phyloP scores from a whole-genome alignment of 1,140 invertebrate species.

The Hypsibius dujardini region DNA sequence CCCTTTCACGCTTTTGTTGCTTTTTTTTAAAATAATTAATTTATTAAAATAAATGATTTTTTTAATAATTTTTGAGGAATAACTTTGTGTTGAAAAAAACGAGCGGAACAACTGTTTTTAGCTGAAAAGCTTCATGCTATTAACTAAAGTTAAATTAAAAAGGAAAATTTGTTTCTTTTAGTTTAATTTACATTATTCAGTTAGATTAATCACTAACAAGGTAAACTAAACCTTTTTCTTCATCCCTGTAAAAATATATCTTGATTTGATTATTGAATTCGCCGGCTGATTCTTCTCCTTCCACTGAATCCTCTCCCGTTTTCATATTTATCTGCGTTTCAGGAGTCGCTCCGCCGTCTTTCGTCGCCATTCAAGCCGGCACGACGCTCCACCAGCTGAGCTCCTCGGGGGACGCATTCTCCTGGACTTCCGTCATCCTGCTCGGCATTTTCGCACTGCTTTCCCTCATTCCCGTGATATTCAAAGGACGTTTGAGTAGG shows the following conservation, averaged over 20 bases:
- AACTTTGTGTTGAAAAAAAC: too few relatives aligned
- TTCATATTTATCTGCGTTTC: constrained; percentile 36
- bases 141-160: too few relatives aligned
- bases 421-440: constrained; percentile 62
- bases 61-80: too few relatives aligned
- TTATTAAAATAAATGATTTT: too few relatives aligned
- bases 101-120: too few relatives aligned
- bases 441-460: constrained; percentile 55
- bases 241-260: background rate
- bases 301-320: too few relatives aligned
- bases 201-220: constrained; percentile 11
- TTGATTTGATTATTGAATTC: too few relatives aligned
- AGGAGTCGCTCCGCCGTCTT: constrained; percentile 91
- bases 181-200: background rate
- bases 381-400: constrained; percentile 81
- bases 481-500: constrained; percentile 60
- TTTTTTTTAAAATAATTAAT: too few relatives aligned
- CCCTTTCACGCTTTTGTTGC: too few relatives aligned
- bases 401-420: constrained; percentile 69
- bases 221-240: background rate
- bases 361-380: constrained; percentile 90
- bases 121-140: too few relatives aligned
- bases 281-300: too few relatives aligned
- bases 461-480: constrained; percentile 70
- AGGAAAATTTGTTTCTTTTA: too few relatives aligned